Base-by-base conservation (phyloP, 2,888 invertebrate species). In the Drosophila planitibia region DNA sequence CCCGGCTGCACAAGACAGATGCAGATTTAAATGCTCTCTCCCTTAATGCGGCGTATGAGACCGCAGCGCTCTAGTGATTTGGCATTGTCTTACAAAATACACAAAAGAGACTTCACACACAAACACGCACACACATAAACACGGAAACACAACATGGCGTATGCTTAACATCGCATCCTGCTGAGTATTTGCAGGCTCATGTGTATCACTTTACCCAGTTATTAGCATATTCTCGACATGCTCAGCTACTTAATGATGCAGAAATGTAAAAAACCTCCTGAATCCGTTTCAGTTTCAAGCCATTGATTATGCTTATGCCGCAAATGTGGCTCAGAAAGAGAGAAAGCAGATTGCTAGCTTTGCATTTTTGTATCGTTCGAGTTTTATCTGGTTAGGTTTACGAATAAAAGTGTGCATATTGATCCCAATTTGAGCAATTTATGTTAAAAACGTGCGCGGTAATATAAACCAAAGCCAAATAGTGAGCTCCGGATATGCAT, bases 211-310 rank as follows among this genome's bases (percentile, higher is more conserved):
- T 59, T 44, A 62, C 37, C 39, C 72, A 57, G 65, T 73, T 79
- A 79, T 79, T 79, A 80, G 80, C 79, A 79, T 79, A 79, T 76
- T 79, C 68, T 63, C 80, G 59, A 79, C 80, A 79, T 65, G 80
- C 80, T 69, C 54, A 53, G 76, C 76, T 69, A 79, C 79, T 79
- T 79, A 79, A 79, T 79, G 73, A 79, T 79, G 78, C 79, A 80
- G 73, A 79, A 79, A 79, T 79, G 52, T 75, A 53, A 44, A 53
- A 53, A 47, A 79, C 70, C 51, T 66, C 62, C 44, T 32, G 54
- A 54, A 79, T 73, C 68, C 63, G 39, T 54, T 52, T n/a, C 76
- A 69, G 79, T 76, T 72, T 76, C 63, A 47, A 72, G 44, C 68
- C 65, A 79, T 79, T 79, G 79, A 79, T 80, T 79, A 79, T 79